A percentile compares a stretch with the other conserved stretches of the same genome.
phyloP scores from a whole-genome alignment of 2,797 vertebrate species.

The Malurus leucopterus region DNA sequence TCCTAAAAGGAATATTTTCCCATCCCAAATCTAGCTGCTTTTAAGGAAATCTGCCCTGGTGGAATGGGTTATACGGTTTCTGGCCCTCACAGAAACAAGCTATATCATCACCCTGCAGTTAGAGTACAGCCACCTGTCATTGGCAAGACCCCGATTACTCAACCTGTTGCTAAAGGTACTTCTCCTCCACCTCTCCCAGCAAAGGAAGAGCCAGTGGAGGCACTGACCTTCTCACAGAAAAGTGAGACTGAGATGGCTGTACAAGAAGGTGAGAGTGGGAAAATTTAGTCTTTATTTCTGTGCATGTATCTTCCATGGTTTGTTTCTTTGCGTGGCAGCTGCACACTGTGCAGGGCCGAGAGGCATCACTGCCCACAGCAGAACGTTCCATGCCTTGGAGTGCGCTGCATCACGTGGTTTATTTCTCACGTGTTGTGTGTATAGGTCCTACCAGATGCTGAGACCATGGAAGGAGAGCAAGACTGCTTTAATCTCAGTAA shows the following conservation, averaged over 20 bases:
- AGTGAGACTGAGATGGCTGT: constrained; percentile 75
- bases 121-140: constrained; percentile 76
- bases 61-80: constrained; percentile 98
- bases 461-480: neutral
- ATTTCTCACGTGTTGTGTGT: neutral
- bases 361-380: neutral
- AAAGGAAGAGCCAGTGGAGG: constrained; percentile 87
- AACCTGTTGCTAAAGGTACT: constrained; percentile 80
- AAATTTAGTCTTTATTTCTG: constrained; percentile 19
- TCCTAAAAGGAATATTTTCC: constrained; percentile 81
- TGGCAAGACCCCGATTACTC: constrained; percentile 79
- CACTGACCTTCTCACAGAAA: constrained; percentile 83
- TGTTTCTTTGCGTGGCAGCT: neutral
- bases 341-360: neutral
- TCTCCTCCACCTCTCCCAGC: constrained; percentile 86
- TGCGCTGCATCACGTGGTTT: neutral
- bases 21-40: constrained; percentile 87
- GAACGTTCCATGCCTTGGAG: neutral
- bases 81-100: constrained; percentile 83
- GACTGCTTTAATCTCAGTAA: neutral
- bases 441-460: neutral
- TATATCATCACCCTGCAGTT: constrained; percentile 80
- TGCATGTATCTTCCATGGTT: constrained; percentile 21
- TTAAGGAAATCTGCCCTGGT: constrained; percentile 98
- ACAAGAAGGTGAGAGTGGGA: constrained; percentile 79